These are phyloP conservation scores for Connochaetes taurinus DNA, from an alignment of 2,113 vertebrate species.

Conservation along the genomic window DNA sequence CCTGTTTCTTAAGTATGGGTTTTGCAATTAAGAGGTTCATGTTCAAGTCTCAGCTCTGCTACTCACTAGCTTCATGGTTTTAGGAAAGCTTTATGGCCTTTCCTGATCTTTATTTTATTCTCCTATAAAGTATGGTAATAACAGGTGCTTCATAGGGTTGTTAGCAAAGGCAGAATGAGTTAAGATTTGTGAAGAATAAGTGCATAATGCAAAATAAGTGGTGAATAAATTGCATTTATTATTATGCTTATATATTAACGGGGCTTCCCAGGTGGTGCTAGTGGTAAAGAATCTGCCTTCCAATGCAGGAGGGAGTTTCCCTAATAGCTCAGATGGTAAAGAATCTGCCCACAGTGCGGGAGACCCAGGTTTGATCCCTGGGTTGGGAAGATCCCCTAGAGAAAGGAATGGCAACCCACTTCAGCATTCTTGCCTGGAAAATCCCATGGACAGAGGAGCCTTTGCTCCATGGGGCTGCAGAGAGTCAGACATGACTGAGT, in stretches of 20 bases:
- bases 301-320: background rate
- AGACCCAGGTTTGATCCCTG: background rate
- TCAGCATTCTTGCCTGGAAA: background rate
- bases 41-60: background rate
- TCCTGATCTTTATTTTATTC: background rate
- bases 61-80: background rate
- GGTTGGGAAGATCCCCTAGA: background rate
- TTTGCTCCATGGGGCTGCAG: background rate
- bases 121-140: background rate
- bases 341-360: background rate
- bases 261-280: background rate
- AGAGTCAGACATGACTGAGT: background rate
- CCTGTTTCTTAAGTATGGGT: background rate
- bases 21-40: background rate
- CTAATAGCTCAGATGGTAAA: background rate
- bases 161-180: background rate
- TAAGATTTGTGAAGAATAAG: background rate
- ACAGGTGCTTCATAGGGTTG: background rate
- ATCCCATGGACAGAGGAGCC: background rate
- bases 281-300: background rate
- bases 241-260: background rate
- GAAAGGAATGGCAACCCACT: background rate
- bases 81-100: background rate
- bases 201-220: background rate
- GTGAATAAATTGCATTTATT: background rate